A percentile compares a stretch with the other conserved stretches of the same genome.
Conservation (phyloP, 23 tunicate genomes). For the Botrylloides violaceus region DNA sequence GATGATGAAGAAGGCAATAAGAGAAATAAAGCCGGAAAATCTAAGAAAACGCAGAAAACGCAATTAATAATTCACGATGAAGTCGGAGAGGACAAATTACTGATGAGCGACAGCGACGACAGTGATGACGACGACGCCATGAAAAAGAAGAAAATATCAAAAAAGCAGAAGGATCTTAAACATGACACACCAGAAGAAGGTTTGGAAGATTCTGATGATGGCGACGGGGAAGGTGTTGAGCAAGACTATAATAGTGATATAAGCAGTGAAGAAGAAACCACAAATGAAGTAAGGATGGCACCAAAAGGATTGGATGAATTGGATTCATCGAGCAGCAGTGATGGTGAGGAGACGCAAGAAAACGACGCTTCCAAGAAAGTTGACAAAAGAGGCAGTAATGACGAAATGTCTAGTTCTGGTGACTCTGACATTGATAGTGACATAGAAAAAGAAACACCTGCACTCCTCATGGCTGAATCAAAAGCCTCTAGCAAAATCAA, state of each 20-base stretch:
- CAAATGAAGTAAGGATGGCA: conserved; percentile 48
- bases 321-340: conserved; percentile 52
- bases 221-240: conserved; percentile 90
- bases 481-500: conserved; percentile 40
- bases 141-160: conserved; percentile 18
- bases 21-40: conserved; percentile 6
- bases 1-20: conserved; percentile 33
- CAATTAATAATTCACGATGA: conserved; percentile 73
- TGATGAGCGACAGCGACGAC: conserved; percentile 47
- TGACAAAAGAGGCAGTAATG: conserved; percentile 29
- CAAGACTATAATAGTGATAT: conserved; percentile 77
- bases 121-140: conserved; percentile 20
- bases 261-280: conserved; percentile 68
- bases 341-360: conserved; percentile 36
- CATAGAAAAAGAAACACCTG: conserved; percentile 66
- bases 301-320: conserved; percentile 79
- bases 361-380: conserved; percentile 29
- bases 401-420: conserved; percentile 38
- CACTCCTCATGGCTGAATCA: conserved; percentile 52
- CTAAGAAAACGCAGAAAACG: conserved; percentile 17
- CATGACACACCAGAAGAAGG: conserved; percentile 63
- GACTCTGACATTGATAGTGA: conserved; percentile 52
- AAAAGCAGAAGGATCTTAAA: conserved; percentile 21
- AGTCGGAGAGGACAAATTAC: conserved; percentile 58
- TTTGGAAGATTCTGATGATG: conserved; percentile 93